These are phyloP conservation scores for Fragum sueziense DNA, from an alignment of 2,888 invertebrate species.

Conservation along the genomic window DNA sequence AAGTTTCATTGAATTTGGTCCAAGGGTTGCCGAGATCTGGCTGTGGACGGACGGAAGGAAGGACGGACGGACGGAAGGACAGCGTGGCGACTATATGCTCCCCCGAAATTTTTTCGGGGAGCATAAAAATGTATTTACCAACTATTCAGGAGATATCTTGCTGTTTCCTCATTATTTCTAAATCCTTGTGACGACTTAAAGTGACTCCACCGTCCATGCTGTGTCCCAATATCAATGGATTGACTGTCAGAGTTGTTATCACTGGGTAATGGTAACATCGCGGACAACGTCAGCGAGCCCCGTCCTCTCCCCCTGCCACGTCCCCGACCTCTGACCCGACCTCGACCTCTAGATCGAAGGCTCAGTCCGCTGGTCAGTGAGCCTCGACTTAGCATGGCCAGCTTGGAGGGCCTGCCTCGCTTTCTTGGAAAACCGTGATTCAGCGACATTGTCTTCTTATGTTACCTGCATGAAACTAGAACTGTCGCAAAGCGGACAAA, in stretches of 20 bases:
- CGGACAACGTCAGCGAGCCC: not conserved
- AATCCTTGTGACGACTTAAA: slow-evolving; percentile 34
- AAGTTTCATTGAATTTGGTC: too few species aligned
- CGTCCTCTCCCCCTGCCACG: not conserved
- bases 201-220: slow-evolving; percentile 40
- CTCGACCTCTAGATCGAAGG: not conserved
- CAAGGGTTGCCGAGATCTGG: too few species aligned
- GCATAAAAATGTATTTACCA: slow-evolving; percentile 32
- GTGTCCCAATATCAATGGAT: slow-evolving; percentile 28
- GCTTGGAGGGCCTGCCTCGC: slow-evolving; percentile 14
- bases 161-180: slow-evolving; percentile 44
- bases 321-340: slow-evolving; percentile 6
- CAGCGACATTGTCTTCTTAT: not conserved
- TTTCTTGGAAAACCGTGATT: slow-evolving; percentile 9
- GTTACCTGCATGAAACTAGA: not conserved
- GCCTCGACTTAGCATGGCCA: not conserved
- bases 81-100: not conserved
- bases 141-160: slow-evolving; percentile 43
- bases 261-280: not conserved
- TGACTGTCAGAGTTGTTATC: not conserved
- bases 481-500: too few species aligned
- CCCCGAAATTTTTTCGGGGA: not conserved
- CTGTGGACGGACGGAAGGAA: not conserved
- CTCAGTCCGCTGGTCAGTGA: not conserved
- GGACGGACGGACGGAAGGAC: not conserved